phyloP scores from a whole-genome alignment of 2,797 vertebrate genomes.

The Micrastur ruficollis region DNA sequence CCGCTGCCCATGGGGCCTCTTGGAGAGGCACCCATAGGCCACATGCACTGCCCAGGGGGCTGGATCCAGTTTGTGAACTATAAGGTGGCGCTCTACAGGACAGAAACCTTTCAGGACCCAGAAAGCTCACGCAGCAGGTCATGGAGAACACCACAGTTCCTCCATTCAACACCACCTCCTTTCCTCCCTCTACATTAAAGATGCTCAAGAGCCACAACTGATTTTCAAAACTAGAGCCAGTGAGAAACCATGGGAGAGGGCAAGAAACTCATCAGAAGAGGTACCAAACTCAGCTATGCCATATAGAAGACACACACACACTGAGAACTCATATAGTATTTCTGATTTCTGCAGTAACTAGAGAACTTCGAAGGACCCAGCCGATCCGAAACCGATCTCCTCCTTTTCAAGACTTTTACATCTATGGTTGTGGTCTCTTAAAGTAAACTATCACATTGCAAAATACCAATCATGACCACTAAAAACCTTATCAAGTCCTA shows the following conservation, averaged over 20 bases:
- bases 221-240: neutral
- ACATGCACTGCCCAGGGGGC: neutral
- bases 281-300: neutral
- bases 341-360: neutral
- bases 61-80: neutral
- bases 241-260: neutral
- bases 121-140: neutral
- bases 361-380: neutral
- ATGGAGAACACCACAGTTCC: neutral
- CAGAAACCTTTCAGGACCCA: neutral
- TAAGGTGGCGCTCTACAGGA: neutral
- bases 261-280: neutral
- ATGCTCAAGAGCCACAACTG: neutral
- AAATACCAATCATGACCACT: neutral
- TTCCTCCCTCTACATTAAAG: neutral
- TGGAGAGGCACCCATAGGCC: neutral
- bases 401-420: neutral
- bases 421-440: neutral
- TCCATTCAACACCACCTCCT: neutral
- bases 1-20: neutral
- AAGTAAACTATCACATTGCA: neutral
- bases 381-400: neutral
- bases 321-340: fast-evolving
- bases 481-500: neutral
- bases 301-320: fast-evolving